A percentile compares a stretch with the other conserved stretches of the same genome.
Conservation (phyloP, 1,140 invertebrate species). For the Camponotus vicinus region DNA sequence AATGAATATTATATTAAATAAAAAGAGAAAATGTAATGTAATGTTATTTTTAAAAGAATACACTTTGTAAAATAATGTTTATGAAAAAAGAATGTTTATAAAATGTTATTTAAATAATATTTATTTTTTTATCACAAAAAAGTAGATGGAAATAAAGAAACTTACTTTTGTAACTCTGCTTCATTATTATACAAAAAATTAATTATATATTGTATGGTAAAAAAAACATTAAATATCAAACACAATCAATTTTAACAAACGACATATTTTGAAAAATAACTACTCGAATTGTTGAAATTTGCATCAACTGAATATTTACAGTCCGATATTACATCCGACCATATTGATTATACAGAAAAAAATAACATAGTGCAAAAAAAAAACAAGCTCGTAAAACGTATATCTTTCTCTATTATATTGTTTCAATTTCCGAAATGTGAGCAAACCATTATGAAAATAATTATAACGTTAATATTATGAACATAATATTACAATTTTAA, state of each 20-base stretch:
- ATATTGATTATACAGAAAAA: slow-evolving; percentile 1
- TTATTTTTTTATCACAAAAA: neutral
- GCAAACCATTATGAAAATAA: too few species aligned
- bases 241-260: neutral
- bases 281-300: neutral
- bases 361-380: neutral
- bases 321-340: too few species aligned
- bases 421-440: neutral
- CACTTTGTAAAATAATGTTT: neutral
- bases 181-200: neutral
- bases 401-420: neutral
- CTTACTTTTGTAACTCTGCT: neutral
- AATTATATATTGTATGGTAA: neutral
- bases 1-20: too few species aligned
- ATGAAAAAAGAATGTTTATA: too few species aligned
- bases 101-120: too few species aligned
- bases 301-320: neutral
- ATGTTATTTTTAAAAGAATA: neutral
- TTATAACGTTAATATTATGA: neutral
- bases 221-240: neutral
- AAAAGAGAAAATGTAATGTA: neutral
- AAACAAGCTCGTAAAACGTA: slow-evolving; percentile 11
- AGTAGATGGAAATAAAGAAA: neutral
- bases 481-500: neutral
- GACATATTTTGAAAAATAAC: neutral